Evolutionary conservation across 2,888 invertebrate species (phyloP).

Genomic region (Coelopa pilipes): DNA sequence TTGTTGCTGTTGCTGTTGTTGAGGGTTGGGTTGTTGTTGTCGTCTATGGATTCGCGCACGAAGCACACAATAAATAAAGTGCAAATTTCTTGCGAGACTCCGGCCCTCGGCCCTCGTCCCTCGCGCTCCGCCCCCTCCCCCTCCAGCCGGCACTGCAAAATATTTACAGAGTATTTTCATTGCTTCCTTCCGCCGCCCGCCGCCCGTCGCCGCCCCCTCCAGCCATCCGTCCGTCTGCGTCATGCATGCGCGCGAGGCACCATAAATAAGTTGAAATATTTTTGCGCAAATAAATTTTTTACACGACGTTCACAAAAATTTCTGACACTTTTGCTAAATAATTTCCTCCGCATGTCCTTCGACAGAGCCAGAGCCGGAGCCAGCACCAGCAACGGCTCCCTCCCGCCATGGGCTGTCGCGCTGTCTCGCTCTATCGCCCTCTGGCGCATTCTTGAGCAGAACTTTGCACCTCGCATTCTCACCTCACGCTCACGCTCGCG

Average conservation of each 20-base stretch:
- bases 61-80: constrained; percentile 33
- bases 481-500: neutral
- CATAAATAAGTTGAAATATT: constrained; percentile 37
- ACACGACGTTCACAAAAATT: constrained; percentile 40
- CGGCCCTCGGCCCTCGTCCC: neutral
- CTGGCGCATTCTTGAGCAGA: neutral
- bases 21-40: constrained; percentile 9
- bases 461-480: neutral
- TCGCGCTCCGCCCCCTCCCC: too few relatives aligned
- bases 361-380: neutral
- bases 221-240: neutral
- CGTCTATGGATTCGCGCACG: neutral
- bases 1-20: too few relatives aligned
- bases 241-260: constrained; percentile 25
- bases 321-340: constrained; percentile 51
- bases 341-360: constrained; percentile 45
- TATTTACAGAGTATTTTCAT: constrained; percentile 66
- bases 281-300: constrained; percentile 36
- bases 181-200: constrained; percentile 59
- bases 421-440: neutral
- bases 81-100: constrained; percentile 31
- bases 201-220: neutral
- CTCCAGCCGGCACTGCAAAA: constrained; percentile 48
- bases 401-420: neutral
- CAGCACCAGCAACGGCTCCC: neutral